phyloP scores from a whole-genome alignment of 2,797 vertebrate species.

The Cirrhinus molitorella region DNA sequence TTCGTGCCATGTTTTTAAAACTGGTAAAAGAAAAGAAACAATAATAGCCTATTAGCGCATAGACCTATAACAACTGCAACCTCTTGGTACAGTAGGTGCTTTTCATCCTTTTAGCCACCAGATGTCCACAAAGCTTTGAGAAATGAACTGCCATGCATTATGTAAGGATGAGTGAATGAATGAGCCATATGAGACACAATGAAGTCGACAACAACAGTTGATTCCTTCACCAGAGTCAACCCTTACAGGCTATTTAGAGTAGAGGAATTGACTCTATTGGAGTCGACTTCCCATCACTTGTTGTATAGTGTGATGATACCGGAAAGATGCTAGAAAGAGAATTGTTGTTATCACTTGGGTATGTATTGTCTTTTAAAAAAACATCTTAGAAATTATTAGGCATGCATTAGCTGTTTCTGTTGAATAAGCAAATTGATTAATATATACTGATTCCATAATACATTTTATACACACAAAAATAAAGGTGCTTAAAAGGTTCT shows the following conservation, averaged over 20 bases:
- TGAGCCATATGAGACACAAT: not conserved
- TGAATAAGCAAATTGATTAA: too few relatives aligned
- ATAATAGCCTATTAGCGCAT: not conserved
- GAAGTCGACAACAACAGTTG: not conserved
- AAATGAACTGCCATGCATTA: not conserved
- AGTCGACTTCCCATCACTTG: not conserved
- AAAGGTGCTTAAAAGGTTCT: too few relatives aligned
- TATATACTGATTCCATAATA: not conserved
- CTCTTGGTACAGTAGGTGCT: not conserved
- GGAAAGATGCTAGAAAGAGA: not conserved
- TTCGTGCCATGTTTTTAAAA: not conserved
- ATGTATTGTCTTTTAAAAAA: too few relatives aligned
- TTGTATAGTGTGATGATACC: not conserved
- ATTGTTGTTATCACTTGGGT: not conserved
- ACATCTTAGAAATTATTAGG: too few relatives aligned
- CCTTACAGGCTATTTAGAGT: not conserved
- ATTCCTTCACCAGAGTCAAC: not conserved
- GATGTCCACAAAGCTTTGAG: conserved; percentile 1
- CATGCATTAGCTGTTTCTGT: not conserved
- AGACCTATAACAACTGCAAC: not conserved
- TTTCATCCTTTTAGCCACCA: not conserved
- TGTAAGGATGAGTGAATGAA: not conserved
- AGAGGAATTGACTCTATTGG: not conserved
- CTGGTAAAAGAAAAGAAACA: not conserved
- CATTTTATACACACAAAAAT: too few relatives aligned